Percentiles rank a stretch among this genome's conserved stretches.
These are phyloP conservation scores for Drosophila multiciliata DNA, from an alignment of 2,888 invertebrate species.

Conservation along the genomic window DNA sequence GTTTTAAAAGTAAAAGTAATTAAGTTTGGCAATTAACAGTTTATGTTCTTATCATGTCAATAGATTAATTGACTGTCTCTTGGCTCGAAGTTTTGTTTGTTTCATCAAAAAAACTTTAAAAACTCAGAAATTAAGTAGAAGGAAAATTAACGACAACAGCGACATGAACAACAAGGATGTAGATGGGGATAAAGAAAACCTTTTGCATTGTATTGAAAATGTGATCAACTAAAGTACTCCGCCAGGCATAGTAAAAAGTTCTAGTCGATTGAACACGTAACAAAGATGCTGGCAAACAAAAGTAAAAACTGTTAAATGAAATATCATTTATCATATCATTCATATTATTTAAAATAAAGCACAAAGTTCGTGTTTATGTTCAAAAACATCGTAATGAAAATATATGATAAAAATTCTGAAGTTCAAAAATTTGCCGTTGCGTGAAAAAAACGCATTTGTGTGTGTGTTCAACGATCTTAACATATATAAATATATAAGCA, in stretches of 20 bases:
- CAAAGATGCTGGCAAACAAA: conserved; percentile 26
- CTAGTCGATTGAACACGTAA: conserved; percentile 76
- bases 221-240: conserved; percentile 78
- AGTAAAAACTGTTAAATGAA: conserved; percentile 50
- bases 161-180: neutral
- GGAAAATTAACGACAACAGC: conserved; percentile 15
- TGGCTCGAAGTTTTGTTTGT: conserved; percentile 28
- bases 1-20: conserved; percentile 63
- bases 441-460: conserved; percentile 47
- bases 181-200: conserved; percentile 37
- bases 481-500: conserved; percentile 10
- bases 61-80: conserved; percentile 2
- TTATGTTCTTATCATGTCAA: conserved; percentile 3
- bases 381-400: conserved; percentile 29
- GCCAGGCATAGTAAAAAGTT: conserved; percentile 74
- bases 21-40: conserved; percentile 46
- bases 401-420: conserved; percentile 31
- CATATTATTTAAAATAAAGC: conserved; percentile 6
- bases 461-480: conserved; percentile 62
- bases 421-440: conserved; percentile 30
- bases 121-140: conserved; percentile 51
- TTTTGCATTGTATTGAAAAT: conserved; percentile 75
- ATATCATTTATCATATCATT: conserved; percentile 42
- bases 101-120: conserved; percentile 49
- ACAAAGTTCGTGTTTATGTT: conserved; percentile 12